A percentile compares a stretch with the other conserved stretches of the same genome.
These are phyloP conservation scores for Myotis yumanensis DNA, from an alignment of 2,113 vertebrate species.

Conservation along the genomic window DNA sequence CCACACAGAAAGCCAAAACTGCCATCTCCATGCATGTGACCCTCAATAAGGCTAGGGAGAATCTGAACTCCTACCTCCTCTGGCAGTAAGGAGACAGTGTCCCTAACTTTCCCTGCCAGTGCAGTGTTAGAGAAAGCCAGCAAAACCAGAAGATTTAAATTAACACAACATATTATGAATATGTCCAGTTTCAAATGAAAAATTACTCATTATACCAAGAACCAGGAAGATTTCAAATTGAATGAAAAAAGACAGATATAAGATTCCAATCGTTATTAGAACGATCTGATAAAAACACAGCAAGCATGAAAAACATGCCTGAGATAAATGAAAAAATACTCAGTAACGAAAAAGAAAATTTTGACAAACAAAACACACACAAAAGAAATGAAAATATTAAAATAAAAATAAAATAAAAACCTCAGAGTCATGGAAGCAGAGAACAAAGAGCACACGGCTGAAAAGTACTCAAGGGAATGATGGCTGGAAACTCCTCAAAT, in stretches of 20 bases:
- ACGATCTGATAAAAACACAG: background rate
- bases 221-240: background rate
- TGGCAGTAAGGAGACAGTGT: background rate
- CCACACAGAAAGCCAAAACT: background rate
- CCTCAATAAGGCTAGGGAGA: background rate
- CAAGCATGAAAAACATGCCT: background rate
- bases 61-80: background rate
- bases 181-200: slow-evolving; percentile 5
- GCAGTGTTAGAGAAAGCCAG: background rate
- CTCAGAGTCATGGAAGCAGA: background rate
- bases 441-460: background rate
- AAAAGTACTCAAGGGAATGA: background rate
- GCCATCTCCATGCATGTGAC: background rate
- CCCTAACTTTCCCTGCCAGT: background rate
- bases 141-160: background rate
- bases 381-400: background rate
- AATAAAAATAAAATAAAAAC: background rate
- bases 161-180: background rate
- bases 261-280: background rate
- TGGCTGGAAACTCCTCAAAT: background rate
- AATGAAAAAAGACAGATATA: background rate
- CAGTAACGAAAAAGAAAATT: background rate
- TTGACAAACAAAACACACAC: background rate
- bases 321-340: background rate
- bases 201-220: slow-evolving; percentile 10